Base-by-base conservation (phyloP, 1,140 invertebrate species). In the Scaptomyza graminum region DNA sequence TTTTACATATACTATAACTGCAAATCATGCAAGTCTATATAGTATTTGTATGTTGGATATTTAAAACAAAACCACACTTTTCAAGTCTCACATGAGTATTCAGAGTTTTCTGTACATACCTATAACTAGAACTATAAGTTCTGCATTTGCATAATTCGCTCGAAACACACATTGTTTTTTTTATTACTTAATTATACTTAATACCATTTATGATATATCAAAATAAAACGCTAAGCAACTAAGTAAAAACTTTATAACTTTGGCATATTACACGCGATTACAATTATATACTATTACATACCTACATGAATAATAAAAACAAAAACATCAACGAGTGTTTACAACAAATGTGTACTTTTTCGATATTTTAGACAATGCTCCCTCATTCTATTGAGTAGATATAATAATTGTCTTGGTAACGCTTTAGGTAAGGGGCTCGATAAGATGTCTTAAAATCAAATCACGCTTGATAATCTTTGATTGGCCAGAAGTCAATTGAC, bases 151-250 rank as follows among this genome's bases (percentile, higher is more conserved):
- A 34, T 11, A 37, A 47, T 31, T 22, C 34, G 22, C 37, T 63
- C 25, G 47, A 50, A 47, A 39, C 41, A 39, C 47, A 52, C 16
- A n/a, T 22, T 73, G 43, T 69, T 44, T 39, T 50, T 52, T 22
- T 22, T 59, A 49, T 46, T 65, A 74, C 68, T 70, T 71, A 70
- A 74, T 71, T 74, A 74, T 43, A 59, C 13, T 74, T 65, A 65
- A 62, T 15, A 34, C 22, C 22, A 22, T 49, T 31, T 67, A 31
- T 51, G 44, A 39, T 54, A 15, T 54, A 55, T 18, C 7, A 62
- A 54, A 41, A 37, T 22, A 5, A 41, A 66, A 47, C 28, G 34
- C 49, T 34, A 50, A 50, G 39, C 31, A 18, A 25, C n/a, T 56
- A 44, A 56, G 37, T 54, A 46, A 15, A 13, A 8, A 52, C 52